A percentile compares a stretch with the other conserved stretches of the same genome.
Evolutionary conservation across 35 echinoderm and acorn worm genomes (phyloP).

Genomic region (Amphiura filiformis): DNA sequence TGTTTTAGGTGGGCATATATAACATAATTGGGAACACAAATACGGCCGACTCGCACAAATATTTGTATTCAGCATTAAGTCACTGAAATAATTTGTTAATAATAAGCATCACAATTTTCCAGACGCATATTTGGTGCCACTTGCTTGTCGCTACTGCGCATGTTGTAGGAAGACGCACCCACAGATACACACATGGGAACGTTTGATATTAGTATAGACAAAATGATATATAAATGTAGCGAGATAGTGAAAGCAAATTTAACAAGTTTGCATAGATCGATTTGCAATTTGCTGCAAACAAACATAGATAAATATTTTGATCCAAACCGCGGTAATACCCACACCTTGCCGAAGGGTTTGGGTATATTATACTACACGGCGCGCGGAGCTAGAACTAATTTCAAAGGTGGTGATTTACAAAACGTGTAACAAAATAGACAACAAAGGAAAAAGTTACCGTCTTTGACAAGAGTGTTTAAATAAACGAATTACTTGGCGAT

Average conservation of each 20-base stretch:
- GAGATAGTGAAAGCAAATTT: not conserved
- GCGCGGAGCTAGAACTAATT: not conserved
- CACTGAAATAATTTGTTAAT: not conserved
- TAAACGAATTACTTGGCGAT: not conserved
- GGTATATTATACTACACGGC: not conserved
- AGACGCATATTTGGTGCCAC: too few relatives aligned
- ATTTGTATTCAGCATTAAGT: not conserved
- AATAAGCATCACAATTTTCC: too few relatives aligned
- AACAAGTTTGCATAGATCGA: not conserved
- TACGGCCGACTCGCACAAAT: not conserved
- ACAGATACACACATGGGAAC: too few relatives aligned
- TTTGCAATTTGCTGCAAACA: not conserved
- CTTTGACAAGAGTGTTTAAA: not conserved
- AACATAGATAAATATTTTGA: not conserved
- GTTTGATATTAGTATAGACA: too few relatives aligned
- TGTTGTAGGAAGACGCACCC: too few relatives aligned
- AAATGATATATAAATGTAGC: too few relatives aligned
- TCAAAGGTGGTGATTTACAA: not conserved
- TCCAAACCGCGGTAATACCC: not conserved
- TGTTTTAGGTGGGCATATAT: not conserved
- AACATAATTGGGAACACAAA: not conserved
- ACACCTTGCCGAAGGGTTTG: not conserved
- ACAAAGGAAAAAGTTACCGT: not conserved
- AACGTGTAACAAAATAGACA: too few relatives aligned
- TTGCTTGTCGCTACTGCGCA: too few relatives aligned